Percentiles rank a stretch among this genome's conserved stretches.
These are phyloP conservation scores for Noturus placidus DNA, from an alignment of 2,113 vertebrate genomes.

Conservation along the genomic window DNA sequence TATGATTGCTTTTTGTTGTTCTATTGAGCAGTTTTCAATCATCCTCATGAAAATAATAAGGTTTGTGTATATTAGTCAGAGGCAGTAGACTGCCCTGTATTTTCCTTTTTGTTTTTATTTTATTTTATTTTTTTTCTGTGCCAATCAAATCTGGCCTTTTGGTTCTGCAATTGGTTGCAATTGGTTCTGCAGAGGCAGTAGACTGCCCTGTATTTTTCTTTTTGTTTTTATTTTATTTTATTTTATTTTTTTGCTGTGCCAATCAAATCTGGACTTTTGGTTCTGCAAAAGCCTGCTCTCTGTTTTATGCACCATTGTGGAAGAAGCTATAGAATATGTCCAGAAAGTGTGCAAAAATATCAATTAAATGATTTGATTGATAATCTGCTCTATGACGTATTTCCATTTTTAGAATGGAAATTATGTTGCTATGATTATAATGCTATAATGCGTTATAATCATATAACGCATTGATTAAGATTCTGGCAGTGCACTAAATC, in stretches of 20 bases:
- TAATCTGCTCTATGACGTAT: not conserved
- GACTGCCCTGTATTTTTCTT: not conserved
- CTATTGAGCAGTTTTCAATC: not conserved
- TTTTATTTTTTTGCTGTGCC: no score
- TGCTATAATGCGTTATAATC: no score
- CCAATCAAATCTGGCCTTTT: not conserved
- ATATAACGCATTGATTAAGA: not conserved
- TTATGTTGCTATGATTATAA: no score
- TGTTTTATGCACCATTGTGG: not conserved
- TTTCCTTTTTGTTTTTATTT: not conserved
- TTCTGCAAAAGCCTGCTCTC: not conserved
- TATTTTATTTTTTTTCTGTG: no score
- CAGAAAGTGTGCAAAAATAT: no score
- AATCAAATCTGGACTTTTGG: not conserved
- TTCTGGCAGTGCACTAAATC: not conserved
- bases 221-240: no score
- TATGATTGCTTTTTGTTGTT: not conserved
- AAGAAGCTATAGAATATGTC: not conserved
- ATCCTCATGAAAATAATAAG: not conserved
- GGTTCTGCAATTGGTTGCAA: no score
- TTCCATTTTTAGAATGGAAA: not conserved
- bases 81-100: not conserved
- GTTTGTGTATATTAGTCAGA: not conserved
- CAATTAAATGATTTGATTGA: no score
- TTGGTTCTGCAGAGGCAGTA: not conserved